Percentiles rank a stretch among this genome's conserved stretches.
Conservation (phyloP, 2,888 invertebrate species). For the Cataglyphis cursor region DNA sequence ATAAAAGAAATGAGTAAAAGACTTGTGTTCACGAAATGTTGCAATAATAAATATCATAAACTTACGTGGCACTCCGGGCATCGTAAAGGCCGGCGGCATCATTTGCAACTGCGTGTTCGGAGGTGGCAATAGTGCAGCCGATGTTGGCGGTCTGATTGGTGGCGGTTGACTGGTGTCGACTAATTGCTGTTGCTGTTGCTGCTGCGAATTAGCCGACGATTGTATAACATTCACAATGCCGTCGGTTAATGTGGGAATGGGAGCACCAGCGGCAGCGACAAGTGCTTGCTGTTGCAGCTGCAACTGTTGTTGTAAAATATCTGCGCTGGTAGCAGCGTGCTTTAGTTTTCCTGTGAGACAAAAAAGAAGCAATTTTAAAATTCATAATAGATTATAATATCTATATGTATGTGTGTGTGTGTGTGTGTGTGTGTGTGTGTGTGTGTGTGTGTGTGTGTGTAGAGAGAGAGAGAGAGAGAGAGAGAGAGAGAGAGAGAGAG, state of each 20-base stretch:
- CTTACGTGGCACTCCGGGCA: constrained; percentile 87
- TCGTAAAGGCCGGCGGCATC: constrained; percentile 87
- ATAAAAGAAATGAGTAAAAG: not conserved
- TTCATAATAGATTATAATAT: not conserved
- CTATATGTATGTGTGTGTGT: too few species aligned
- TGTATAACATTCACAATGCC: constrained; percentile 82
- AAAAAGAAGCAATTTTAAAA: not conserved
- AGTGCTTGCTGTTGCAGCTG: constrained; percentile 71
- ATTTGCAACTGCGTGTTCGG: constrained; percentile 85
- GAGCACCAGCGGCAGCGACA: constrained; percentile 71
- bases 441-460: too few species aligned
- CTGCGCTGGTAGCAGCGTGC: constrained; percentile 74
- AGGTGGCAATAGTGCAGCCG: constrained; percentile 86
- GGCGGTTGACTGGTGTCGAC: constrained; percentile 91
- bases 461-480: too few species aligned
- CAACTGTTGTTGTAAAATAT: constrained; percentile 71
- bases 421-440: too few species aligned
- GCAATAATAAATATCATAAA: constrained; percentile 24
- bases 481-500: not conserved
- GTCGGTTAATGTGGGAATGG: constrained; percentile 81
- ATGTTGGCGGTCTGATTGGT: constrained; percentile 86
- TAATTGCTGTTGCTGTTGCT: constrained; percentile 77
- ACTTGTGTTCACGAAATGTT: not conserved
- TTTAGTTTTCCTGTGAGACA: constrained; percentile 81
- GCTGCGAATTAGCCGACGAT: constrained; percentile 70